Conservation (phyloP, 1,140 invertebrate species). For the Lutraria rhynchaena region DNA sequence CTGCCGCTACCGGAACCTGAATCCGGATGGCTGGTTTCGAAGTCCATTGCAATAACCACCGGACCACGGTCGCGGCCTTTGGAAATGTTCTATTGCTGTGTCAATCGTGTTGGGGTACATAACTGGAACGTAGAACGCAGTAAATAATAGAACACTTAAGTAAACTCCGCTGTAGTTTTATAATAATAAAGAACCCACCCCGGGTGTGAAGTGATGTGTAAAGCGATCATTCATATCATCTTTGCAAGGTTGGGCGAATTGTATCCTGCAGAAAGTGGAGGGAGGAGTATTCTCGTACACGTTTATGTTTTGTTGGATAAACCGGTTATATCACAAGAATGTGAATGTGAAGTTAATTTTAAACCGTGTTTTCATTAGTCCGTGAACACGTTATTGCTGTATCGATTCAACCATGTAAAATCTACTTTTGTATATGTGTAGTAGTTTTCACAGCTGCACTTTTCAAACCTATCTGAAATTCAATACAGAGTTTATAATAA, state of each 20-base stretch:
- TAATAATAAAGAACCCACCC: neutral
- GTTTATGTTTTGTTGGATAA: neutral
- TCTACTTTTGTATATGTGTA: neutral
- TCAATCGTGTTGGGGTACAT: too few species aligned
- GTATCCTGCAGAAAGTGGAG: slow-evolving; percentile 2
- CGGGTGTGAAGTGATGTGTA: slow-evolving; percentile 29
- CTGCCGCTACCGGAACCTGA: too few species aligned
- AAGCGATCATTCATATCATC: slow-evolving; percentile 13
- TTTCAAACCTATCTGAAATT: neutral
- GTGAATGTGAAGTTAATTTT: neutral
- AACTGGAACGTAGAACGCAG: too few species aligned
- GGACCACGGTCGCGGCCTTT: too few species aligned
- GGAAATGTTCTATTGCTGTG: too few species aligned
- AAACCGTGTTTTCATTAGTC: too few species aligned
- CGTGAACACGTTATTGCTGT: neutral
- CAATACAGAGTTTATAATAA: slow-evolving; percentile 2
- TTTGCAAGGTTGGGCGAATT: neutral
- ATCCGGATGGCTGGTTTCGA: too few species aligned
- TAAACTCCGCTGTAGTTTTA: too few species aligned
- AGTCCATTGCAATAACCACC: too few species aligned
- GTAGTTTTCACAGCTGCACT: neutral
- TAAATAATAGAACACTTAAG: too few species aligned
- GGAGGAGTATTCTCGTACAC: neutral
- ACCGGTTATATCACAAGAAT: slow-evolving; percentile 52
- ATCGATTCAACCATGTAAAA: neutral